Base-by-base conservation (phyloP, 2,888 invertebrate genomes). In the Maniola hyperantus region DNA sequence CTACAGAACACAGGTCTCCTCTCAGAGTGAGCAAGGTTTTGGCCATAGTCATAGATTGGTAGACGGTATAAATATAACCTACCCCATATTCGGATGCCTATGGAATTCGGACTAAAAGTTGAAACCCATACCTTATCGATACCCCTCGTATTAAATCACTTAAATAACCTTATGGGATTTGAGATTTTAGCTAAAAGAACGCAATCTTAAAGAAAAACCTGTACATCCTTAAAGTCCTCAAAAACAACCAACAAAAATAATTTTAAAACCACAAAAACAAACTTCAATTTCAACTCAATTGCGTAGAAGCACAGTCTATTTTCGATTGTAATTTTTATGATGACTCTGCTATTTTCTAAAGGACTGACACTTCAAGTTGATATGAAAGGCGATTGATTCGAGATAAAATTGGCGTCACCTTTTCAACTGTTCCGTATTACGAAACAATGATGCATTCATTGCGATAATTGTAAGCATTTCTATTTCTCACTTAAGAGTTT, bases 401-500 rank as follows among this genome's bases (percentile, higher is more conserved):
- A 83, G 87, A 88, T 88, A 87, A 81, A 78, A 79, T 62, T 81
- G 77, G 78, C 71, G 77, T 76, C 74, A 77, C 79, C 82, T 77
- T 84, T 83, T 81, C 39, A 57, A 57, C 42, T 15, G 20, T 42
- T 11, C 20, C 39, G 7, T 57, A 57, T 42, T 57, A 42, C 57
- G 39, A 20, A 57, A 42, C 57, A 8, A 18, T 42, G 13, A 55
- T 18, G 10, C 34, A 15, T 34, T 20, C 42, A 42, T 8, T 57
- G 18, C 10, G 20, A 42, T 11, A 18, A 13, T 20, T 10, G 18
- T 18, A 18, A 39, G 39, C 20, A 11, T 26, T 18, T 18, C 33
- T 26, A 10, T 18, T 18, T 26, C 26, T 26, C 26, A 26, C 26
- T 26, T 26, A 26, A 26, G 26, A 26, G 26, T 26, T 26, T 26